Base-by-base conservation (phyloP, 1,140 invertebrate genomes). In the Dryas iulia region DNA sequence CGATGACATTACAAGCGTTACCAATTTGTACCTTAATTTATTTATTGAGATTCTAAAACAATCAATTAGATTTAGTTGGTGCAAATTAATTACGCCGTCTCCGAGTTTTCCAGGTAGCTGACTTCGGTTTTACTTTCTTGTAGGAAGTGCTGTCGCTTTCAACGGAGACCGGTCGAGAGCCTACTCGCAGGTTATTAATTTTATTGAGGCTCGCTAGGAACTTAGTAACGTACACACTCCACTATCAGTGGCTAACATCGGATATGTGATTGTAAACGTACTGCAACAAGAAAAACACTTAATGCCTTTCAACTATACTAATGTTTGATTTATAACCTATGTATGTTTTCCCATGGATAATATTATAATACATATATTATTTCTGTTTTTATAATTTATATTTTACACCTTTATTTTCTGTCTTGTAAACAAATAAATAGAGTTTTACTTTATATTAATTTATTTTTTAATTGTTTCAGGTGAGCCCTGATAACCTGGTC, bases 101-200 rank as follows among this genome's bases (percentile, higher is more conserved):
- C 59, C 35, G 58, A 80, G 78, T 82, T 87, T 90, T 89, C 84
- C 82, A 72, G 75, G 79, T 79, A 81, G 76, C 81, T 74, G 76
- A 70, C 74, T 77, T 78, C 74, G 72, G 81, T 87, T 90, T 90
- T 91, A 91, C 89, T 91, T 91, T 91, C 89, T 87, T 88, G 81
- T 87, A 90, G 86, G 86, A 89, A 91, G 83, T 85, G 84, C 78
- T 89, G 78, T 91, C 89, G 83, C 89, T 91, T 91, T 91, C 89
- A 79, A 86, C 73, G 78, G 77, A 72, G 84, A 91, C 89, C 89
- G 89, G 89, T 91, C 81, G 66, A 54, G 69, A 70, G 70, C 73
- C 71, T 71, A 73, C 77, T 75, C 69, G 77, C 72, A 65, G 62
- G 70, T 74, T 79, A 80, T 80, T 76, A 74, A 76, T 78, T 74